Percentiles rank a stretch among this genome's conserved stretches.
Conservation (phyloP, 2,797 vertebrate species). For the Coregonus sp. region DNA sequence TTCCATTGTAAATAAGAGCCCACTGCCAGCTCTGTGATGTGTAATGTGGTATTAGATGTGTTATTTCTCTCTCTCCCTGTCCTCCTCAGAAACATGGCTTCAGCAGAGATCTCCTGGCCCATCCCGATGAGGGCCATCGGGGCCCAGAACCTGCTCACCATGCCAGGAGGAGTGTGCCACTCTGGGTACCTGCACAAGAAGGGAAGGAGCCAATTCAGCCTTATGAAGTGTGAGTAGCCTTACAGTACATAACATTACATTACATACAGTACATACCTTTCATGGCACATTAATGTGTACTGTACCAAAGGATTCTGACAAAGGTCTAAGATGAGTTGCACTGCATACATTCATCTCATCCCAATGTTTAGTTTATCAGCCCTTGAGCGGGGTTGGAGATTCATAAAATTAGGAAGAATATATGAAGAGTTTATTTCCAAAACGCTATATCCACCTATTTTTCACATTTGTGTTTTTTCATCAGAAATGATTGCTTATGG, state of each 20-base stretch:
- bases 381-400: too few relatives aligned
- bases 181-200: constrained; percentile 96
- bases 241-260: neutral
- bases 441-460: too few relatives aligned
- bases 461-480: too few relatives aligned
- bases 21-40: neutral
- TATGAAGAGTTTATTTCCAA: too few relatives aligned
- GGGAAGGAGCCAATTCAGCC: constrained; percentile 94
- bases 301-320: neutral
- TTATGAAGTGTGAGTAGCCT: constrained; percentile 89
- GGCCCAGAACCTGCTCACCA: constrained; percentile 95
- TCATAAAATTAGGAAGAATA: too few relatives aligned
- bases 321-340: neutral
- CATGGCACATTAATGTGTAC: neutral
- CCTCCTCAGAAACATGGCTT: constrained; percentile 83
- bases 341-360: neutral
- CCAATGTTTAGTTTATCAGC: neutral
- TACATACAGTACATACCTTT: too few relatives aligned
- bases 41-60: neutral
- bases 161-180: constrained; percentile 90
- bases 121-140: constrained; percentile 96
- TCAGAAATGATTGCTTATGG: too few relatives aligned
- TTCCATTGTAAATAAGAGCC: neutral
- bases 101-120: constrained; percentile 85
- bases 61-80: neutral